Conservation (phyloP, 2,113 vertebrate species). For the Pseudorasbora parva region DNA sequence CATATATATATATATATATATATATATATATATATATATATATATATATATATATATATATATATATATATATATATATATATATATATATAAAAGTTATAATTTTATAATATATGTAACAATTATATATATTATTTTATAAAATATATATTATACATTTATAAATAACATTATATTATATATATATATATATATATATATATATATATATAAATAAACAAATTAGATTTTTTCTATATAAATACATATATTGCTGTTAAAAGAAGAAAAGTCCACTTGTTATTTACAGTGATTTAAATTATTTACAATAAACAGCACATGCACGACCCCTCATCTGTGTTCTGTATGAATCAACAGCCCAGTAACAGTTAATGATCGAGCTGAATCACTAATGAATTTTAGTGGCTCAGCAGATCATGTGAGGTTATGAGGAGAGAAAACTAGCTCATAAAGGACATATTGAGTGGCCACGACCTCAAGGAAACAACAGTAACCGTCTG, state of each 20-base stretch:
- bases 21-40: no score
- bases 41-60: no score
- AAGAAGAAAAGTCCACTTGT: not conserved
- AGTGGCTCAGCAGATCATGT: not conserved
- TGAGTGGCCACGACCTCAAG: constrained; percentile 6
- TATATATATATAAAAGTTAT: no score
- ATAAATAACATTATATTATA: no score
- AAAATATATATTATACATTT: no score
- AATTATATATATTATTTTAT: no score
- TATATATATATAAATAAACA: no score
- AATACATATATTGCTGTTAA: not conserved
- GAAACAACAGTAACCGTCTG: constrained; percentile 1
- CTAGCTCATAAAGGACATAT: not conserved
- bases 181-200: no score
- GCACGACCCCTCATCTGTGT: not conserved
- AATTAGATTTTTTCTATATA: no score
- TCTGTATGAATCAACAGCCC: not conserved
- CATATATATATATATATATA: no score
- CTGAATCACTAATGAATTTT: not conserved
- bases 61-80: no score
- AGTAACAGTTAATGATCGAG: constrained; percentile 15
- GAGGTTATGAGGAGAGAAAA: not conserved
- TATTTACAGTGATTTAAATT: not conserved
- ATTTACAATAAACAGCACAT: not conserved
- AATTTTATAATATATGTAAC: no score